A percentile compares a stretch with the other conserved stretches of the same genome.
These are phyloP conservation scores for Cancer borealis DNA, from an alignment of 2,888 invertebrate species.

Conservation along the genomic window DNA sequence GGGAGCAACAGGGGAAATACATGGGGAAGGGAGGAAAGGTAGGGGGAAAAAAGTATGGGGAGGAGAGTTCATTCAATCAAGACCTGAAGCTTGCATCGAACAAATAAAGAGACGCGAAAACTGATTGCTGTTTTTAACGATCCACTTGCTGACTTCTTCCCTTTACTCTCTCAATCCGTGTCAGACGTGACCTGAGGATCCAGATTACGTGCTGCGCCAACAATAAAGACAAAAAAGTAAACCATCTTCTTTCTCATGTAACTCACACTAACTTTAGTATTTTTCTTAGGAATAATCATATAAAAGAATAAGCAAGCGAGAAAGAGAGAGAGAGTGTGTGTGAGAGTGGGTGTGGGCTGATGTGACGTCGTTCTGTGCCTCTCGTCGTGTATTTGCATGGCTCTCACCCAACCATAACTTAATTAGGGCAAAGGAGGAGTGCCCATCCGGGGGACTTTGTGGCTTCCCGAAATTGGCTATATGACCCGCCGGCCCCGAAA, in stretches of 20 bases:
- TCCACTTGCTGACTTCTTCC: background rate
- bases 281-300: background rate
- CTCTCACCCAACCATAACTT: slow-evolving; percentile 61
- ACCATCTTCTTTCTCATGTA: background rate
- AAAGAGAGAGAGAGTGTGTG: slow-evolving; percentile 1
- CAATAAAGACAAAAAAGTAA: background rate
- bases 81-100: background rate
- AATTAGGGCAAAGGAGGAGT: slow-evolving; percentile 59
- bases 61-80: background rate
- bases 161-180: background rate
- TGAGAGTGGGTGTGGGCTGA: background rate
- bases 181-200: background rate
- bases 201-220: background rate
- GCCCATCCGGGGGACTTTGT: slow-evolving; percentile 53
- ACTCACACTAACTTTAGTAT: background rate
- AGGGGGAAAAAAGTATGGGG: background rate
- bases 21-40: background rate
- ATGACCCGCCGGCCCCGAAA: slow-evolving; percentile 15
- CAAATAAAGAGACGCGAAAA: slow-evolving; percentile 21
- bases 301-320: background rate
- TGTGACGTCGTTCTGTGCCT: background rate
- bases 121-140: slow-evolving; percentile 16
- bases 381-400: slow-evolving; percentile 32
- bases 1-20: background rate
- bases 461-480: slow-evolving; percentile 42